Percentiles rank a stretch among this genome's conserved stretches.
Evolutionary conservation across 2,888 invertebrate genomes (phyloP).

Genomic region (Sialis fuliginosa): DNA sequence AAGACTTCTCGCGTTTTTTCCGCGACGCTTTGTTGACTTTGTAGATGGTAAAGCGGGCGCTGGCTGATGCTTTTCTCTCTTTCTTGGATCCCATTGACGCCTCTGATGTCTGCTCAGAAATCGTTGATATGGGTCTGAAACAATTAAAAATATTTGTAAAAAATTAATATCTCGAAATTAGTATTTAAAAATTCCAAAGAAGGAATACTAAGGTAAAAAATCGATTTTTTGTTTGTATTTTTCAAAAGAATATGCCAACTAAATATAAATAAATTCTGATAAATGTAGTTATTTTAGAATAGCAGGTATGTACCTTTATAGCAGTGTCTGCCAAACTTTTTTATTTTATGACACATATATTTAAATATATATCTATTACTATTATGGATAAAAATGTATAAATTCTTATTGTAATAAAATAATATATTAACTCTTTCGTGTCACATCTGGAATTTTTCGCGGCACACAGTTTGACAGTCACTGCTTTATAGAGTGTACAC

Average conservation of each 20-base stretch:
- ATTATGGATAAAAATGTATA: too few relatives aligned
- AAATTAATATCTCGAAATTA: neutral
- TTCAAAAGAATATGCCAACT: neutral
- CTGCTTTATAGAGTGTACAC: too few relatives aligned
- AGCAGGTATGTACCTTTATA: neutral
- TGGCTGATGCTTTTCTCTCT: conserved; percentile 49
- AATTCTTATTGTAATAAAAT: too few relatives aligned
- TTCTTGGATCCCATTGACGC: conserved; percentile 45
- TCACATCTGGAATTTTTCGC: too few relatives aligned
- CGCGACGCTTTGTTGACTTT: conserved; percentile 88
- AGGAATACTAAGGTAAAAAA: neutral
- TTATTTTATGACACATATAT: too few relatives aligned
- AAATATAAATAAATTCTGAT: too few relatives aligned
- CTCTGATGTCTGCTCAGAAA: conserved; percentile 18
- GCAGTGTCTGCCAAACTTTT: too few relatives aligned
- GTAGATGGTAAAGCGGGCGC: conserved; percentile 74
- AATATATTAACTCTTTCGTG: too few relatives aligned
- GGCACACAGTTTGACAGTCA: too few relatives aligned
- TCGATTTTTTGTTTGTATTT: neutral
- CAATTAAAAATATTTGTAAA: neutral
- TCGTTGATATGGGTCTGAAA: conserved; percentile 41
- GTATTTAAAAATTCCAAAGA: neutral
- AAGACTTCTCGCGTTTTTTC: conserved; percentile 86
- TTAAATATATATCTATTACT: too few relatives aligned
- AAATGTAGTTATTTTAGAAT: neutral